These are phyloP conservation scores for Passerina amoena DNA, from an alignment of 2,113 vertebrate species.

Conservation along the genomic window DNA sequence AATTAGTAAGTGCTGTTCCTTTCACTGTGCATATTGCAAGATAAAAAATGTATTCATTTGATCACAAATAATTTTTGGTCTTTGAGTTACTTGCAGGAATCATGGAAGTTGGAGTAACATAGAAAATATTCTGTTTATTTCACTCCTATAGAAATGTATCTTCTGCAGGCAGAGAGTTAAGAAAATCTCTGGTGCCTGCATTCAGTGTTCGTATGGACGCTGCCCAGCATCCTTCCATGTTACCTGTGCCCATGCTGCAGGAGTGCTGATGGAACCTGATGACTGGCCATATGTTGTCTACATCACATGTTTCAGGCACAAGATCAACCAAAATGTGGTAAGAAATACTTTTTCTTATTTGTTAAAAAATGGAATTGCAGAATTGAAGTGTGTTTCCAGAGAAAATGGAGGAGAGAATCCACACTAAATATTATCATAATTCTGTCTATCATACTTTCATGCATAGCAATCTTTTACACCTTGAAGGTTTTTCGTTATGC, in stretches of 20 bases:
- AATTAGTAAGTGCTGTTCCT: background rate
- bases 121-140: slow-evolving; percentile 31
- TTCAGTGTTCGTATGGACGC: slow-evolving; percentile 91
- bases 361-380: background rate
- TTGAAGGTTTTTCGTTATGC: background rate
- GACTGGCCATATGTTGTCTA: slow-evolving; percentile 95
- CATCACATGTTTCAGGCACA: slow-evolving; percentile 92
- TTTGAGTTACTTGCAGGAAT: background rate
- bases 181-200: slow-evolving; percentile 86
- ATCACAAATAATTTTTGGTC: background rate
- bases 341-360: slow-evolving; percentile 47
- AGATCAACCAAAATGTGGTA: slow-evolving; percentile 83
- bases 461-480: background rate
- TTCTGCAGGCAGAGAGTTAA: slow-evolving; percentile 90
- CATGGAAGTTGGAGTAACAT: background rate
- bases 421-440: background rate
- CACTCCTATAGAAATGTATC: slow-evolving; percentile 85
- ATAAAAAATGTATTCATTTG: background rate
- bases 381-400: background rate
- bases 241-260: slow-evolving; percentile 93
- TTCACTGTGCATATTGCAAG: background rate
- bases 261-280: slow-evolving; percentile 90
- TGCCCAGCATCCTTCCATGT: slow-evolving; percentile 95
- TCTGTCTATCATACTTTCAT: background rate
- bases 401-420: background rate